Conservation (phyloP, 2,888 invertebrate species). For the Beris chalybata region DNA sequence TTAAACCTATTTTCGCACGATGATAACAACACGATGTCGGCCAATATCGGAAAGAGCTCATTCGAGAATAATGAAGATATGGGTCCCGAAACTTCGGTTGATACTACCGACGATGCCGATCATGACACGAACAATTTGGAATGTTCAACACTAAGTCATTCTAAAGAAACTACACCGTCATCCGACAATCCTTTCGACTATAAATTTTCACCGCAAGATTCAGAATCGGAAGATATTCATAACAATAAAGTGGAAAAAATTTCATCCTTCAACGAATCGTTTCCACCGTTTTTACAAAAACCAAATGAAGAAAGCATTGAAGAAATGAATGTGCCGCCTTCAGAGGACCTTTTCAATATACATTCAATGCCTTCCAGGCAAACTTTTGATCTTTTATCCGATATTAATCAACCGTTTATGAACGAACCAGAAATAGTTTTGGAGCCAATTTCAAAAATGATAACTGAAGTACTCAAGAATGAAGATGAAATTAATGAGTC, state of each 20-base stretch:
- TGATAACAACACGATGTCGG: constrained; percentile 45
- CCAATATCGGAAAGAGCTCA: constrained; percentile 56
- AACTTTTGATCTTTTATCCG: too few species aligned
- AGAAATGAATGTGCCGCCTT: not conserved
- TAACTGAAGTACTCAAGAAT: too few species aligned
- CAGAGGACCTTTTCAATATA: not conserved
- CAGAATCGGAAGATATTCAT: constrained; percentile 33
- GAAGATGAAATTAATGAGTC: too few species aligned
- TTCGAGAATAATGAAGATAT: constrained; percentile 66
- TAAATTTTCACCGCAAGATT: constrained; percentile 37
- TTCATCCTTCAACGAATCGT: not conserved
- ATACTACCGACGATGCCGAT: constrained; percentile 62
- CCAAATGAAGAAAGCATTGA: not conserved
- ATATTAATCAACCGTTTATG: too few species aligned
- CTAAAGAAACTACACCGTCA: constrained; percentile 42
- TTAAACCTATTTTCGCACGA: constrained; percentile 46
- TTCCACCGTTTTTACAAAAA: too few species aligned
- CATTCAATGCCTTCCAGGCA: not conserved
- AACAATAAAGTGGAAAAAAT: not conserved
- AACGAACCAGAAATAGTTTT: too few species aligned
- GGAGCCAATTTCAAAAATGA: too few species aligned
- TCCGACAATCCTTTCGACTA: constrained; percentile 43
- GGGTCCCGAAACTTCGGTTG: constrained; percentile 77
- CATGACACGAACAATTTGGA: constrained; percentile 40
- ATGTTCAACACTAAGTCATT: constrained; percentile 42